Evolutionary conservation across 2,113 vertebrate genomes (phyloP).

Genomic region (Platysternon megacephalum): DNA sequence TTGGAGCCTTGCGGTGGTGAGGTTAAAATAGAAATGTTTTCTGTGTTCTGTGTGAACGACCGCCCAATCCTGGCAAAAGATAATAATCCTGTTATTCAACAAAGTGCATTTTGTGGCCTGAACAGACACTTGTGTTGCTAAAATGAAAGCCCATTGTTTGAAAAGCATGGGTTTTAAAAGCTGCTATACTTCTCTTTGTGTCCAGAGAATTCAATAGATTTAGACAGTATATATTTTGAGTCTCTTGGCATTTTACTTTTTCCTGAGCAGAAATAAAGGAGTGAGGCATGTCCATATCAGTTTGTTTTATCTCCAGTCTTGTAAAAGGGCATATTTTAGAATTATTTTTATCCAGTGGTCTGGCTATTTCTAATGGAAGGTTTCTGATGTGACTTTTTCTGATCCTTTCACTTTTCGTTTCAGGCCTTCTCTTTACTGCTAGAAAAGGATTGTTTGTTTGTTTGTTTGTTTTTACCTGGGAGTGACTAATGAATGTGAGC

Average conservation of each 20-base stretch:
- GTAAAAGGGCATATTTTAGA: background rate
- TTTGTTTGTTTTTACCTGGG: background rate
- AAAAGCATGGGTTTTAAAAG: background rate
- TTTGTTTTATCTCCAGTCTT: background rate
- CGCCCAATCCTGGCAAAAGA: background rate
- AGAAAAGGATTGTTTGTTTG: background rate
- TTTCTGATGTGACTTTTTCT: background rate
- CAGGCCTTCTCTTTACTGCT: background rate
- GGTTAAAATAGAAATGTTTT: background rate
- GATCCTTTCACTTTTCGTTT: background rate
- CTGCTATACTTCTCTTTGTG: background rate
- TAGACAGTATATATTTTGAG: conserved; percentile 1
- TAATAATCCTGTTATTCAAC: background rate
- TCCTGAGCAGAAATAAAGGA: background rate
- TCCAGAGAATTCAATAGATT: background rate
- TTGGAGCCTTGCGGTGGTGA: background rate
- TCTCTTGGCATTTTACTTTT: background rate
- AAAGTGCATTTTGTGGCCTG: background rate
- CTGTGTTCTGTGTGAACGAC: background rate
- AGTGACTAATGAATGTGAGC: background rate
- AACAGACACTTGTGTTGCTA: background rate
- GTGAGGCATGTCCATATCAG: background rate
- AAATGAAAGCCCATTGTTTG: conserved; percentile 9
- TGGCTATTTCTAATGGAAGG: background rate
- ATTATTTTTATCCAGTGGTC: background rate